These are phyloP conservation scores for Himantopus leucocephalus DNA, from an alignment of 2,113 vertebrate species.

Conservation along the genomic window DNA sequence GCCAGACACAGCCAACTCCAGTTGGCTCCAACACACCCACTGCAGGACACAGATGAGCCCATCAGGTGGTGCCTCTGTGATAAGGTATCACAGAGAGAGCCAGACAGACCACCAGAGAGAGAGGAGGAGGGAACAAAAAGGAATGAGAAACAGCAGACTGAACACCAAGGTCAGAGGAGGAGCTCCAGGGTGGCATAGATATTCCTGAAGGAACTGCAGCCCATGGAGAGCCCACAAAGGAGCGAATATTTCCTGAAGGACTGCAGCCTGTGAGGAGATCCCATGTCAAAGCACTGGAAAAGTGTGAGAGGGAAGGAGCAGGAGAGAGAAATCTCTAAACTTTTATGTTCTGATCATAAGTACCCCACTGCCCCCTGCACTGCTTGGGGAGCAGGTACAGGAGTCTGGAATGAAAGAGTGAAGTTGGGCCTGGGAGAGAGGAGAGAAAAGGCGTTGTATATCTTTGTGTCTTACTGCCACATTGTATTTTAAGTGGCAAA, in stretches of 20 bases:
- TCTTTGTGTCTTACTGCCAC: not conserved
- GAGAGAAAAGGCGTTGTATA: not conserved
- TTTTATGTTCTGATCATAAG: rapidly evolving
- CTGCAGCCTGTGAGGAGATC: not conserved
- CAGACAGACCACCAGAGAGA: not conserved
- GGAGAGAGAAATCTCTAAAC: not conserved
- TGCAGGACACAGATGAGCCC: not conserved
- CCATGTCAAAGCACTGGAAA: not conserved
- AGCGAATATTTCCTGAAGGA: not conserved
- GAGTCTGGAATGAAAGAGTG: not conserved
- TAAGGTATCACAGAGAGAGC: not conserved
- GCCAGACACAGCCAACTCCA: not conserved
- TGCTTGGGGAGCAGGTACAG: not conserved
- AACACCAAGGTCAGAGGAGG: not conserved
- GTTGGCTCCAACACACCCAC: not conserved
- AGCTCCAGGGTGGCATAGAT: not conserved
- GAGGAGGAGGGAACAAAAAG: not conserved
- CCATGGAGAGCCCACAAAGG: not conserved
- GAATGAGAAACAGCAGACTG: not conserved
- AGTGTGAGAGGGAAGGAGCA: not conserved
- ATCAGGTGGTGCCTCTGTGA: not conserved
- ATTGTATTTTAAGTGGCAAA: not conserved
- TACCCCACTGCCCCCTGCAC: rapidly evolving
- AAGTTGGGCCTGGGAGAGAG: not conserved
- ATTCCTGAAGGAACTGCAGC: not conserved